Conservation (phyloP, 2,113 vertebrate genomes). For the Hemiscyllium ocellatum region DNA sequence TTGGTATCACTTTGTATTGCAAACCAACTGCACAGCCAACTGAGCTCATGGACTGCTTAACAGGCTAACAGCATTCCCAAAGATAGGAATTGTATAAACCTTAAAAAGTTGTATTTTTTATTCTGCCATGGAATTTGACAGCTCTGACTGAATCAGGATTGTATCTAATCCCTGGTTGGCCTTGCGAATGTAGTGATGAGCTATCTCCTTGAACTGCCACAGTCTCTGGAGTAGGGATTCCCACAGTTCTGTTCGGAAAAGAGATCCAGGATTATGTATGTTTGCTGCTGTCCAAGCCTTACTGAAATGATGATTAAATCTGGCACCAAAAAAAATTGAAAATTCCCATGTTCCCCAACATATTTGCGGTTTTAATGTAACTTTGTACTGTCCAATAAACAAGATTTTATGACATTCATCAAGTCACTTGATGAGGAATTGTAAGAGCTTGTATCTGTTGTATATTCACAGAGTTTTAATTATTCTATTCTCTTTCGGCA, state of each 20-base stretch:
- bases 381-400: background rate
- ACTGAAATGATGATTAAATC: background rate
- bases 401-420: background rate
- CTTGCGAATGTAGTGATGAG: no score
- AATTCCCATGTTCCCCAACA: background rate
- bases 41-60: background rate
- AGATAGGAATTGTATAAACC: background rate
- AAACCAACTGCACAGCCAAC: no score
- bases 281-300: background rate
- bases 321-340: background rate
- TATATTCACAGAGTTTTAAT: background rate
- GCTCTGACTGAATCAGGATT: no score
- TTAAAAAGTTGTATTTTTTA: background rate
- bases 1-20: no score
- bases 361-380: background rate
- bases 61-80: background rate
- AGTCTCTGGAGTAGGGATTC: no score
- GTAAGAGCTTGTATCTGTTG: background rate
- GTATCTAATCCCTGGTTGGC: no score
- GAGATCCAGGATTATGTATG: background rate
- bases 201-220: no score
- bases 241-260: no score
- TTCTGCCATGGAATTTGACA: no score
- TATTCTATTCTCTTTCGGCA: constrained; percentile 42
- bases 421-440: background rate